These are phyloP conservation scores for Psilopsiagon aurifrons DNA, from an alignment of 2,113 vertebrate species.

Conservation along the genomic window DNA sequence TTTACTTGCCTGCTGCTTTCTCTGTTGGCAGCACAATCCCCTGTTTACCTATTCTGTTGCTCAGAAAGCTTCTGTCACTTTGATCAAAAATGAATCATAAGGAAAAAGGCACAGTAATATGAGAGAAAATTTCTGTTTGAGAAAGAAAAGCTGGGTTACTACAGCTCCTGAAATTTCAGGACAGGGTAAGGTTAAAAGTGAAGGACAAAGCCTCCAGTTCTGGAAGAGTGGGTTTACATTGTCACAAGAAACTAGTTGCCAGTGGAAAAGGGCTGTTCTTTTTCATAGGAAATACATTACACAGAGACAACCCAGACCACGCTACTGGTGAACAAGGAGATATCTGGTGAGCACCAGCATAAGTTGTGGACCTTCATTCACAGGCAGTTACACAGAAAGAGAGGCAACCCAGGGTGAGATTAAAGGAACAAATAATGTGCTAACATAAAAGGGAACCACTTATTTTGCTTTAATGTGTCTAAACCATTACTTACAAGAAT, in stretches of 20 bases:
- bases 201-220: background rate
- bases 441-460: background rate
- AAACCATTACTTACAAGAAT: background rate
- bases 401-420: background rate
- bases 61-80: background rate
- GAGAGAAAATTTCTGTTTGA: background rate
- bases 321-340: background rate
- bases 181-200: background rate
- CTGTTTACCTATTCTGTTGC: background rate
- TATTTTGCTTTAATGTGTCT: background rate
- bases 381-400: background rate
- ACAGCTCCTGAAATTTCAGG: background rate
- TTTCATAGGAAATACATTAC: background rate
- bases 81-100: conserved; percentile 16
- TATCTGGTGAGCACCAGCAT: background rate
- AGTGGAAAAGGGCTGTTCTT: background rate
- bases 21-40: background rate
- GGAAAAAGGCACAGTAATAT: background rate
- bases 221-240: background rate
- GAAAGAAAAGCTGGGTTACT: background rate
- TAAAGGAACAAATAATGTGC: background rate
- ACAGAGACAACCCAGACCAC: background rate
- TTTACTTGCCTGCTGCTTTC: background rate
- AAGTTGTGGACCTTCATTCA: background rate
- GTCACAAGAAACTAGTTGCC: background rate